phyloP scores from a whole-genome alignment of 2,797 vertebrate genomes.

The Onychomys leucogaster region DNA sequence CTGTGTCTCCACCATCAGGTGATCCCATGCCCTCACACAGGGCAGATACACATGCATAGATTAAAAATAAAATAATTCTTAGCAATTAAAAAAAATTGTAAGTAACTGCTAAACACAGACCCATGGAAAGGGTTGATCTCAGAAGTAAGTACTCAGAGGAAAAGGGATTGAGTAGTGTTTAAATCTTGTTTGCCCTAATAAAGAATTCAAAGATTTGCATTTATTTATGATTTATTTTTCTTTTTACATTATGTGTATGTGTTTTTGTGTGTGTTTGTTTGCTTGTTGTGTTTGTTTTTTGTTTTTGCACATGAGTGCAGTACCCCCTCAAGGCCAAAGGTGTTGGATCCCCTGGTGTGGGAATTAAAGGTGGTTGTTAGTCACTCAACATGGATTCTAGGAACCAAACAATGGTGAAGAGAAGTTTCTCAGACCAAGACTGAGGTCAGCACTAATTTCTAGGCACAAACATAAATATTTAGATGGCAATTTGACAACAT shows the following conservation, averaged over 20 bases:
- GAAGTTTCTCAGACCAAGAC: background rate
- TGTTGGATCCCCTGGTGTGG: accelerated
- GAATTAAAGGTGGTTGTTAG: background rate
- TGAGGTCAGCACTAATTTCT: background rate
- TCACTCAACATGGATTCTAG: background rate
- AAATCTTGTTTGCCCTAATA: background rate
- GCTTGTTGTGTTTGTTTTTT: too few relatives aligned
- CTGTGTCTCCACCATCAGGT: background rate
- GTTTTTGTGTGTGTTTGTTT: background rate
- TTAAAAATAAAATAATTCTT: background rate
- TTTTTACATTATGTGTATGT: background rate
- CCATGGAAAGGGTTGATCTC: background rate
- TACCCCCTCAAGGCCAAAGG: background rate
- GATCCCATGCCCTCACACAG: background rate
- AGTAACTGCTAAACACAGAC: background rate
- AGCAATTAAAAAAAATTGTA: background rate
- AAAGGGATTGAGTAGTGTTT: background rate
- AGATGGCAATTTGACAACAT: background rate
- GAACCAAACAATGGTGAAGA: background rate
- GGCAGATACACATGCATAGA: background rate
- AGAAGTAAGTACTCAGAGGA: background rate
- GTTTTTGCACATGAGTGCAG: background rate
- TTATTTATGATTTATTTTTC: background rate
- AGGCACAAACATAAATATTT: background rate
- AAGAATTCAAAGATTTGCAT: background rate